A percentile compares a stretch with the other conserved stretches of the same genome.
Conservation (phyloP, 2,888 invertebrate species). For the Elmis aenea region DNA sequence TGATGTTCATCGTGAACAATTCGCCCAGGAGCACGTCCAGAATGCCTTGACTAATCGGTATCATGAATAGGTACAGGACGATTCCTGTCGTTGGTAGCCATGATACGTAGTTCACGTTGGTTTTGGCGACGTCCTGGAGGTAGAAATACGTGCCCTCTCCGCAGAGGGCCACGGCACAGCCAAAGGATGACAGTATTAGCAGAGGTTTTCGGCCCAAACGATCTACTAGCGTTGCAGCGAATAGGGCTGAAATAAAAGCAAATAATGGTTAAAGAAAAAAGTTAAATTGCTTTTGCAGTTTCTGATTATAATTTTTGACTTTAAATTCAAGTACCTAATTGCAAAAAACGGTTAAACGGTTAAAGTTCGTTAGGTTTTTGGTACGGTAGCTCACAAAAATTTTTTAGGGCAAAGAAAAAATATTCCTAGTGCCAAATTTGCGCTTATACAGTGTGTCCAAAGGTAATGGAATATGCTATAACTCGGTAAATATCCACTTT, state of each 20-base stretch:
- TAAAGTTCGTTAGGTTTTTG: no score
- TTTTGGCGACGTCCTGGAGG: slow-evolving; percentile 46
- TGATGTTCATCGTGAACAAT: slow-evolving; percentile 59
- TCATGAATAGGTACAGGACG: slow-evolving; percentile 54
- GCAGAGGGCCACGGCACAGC: slow-evolving; percentile 52
- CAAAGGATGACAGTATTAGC: slow-evolving; percentile 51
- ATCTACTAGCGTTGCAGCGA: slow-evolving; percentile 41
- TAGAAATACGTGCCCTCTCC: slow-evolving; percentile 53
- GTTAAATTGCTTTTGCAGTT: no score
- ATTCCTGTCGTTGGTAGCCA: slow-evolving; percentile 54
- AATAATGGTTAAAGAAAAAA: no score
- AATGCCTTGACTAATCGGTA: slow-evolving; percentile 57
- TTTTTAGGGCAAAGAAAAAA: no score
- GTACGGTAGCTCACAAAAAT: no score
- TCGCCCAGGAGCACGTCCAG: slow-evolving; percentile 60
- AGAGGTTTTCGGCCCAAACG: slow-evolving; percentile 53
- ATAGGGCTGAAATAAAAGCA: slow-evolving; percentile 11
- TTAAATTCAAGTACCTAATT: no score
- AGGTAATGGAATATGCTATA: no score
- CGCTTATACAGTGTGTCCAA: no score
- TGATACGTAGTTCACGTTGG: slow-evolving; percentile 44
- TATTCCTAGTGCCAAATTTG: no score
- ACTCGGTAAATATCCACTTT: no score
- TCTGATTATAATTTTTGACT: no score
- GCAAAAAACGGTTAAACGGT: no score